Evolutionary conservation across 2,888 invertebrate genomes (phyloP).

Genomic region (Cephus nigrinus): DNA sequence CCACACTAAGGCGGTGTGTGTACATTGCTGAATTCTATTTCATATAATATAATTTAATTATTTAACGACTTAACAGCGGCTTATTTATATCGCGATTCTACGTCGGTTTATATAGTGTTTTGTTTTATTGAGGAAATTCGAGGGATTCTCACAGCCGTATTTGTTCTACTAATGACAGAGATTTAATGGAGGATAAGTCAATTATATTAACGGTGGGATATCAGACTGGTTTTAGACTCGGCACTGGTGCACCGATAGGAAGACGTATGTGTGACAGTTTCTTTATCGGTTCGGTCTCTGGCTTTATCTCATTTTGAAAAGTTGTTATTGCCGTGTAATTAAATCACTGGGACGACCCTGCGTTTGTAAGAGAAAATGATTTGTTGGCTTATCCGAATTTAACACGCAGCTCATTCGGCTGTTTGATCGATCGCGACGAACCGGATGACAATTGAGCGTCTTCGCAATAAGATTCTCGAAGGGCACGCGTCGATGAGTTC

Average conservation of each 20-base stretch:
- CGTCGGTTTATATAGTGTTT: neutral
- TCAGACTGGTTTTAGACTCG: neutral
- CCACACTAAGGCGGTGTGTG: slow-evolving; percentile 67
- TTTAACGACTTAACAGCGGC: neutral
- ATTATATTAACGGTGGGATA: neutral
- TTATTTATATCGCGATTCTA: neutral
- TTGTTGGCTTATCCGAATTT: neutral
- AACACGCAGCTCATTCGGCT: neutral
- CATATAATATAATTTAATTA: neutral
- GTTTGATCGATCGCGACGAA: neutral
- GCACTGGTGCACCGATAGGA: neutral
- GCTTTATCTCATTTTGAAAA: neutral
- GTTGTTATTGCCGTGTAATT: neutral
- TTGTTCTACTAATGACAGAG: neutral
- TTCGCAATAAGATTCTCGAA: neutral
- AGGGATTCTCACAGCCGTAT: neutral
- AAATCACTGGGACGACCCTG: neutral
- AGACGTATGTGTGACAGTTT: neutral
- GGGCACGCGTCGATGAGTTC: neutral
- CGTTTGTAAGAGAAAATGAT: neutral
- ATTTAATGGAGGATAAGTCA: neutral
- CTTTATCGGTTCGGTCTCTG: neutral
- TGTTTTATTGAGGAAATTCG: neutral
- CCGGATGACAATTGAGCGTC: neutral
- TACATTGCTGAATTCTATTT: slow-evolving; percentile 61